Conservation (phyloP, 2,113 vertebrate species). For the Ceyx cyanopectus region DNA sequence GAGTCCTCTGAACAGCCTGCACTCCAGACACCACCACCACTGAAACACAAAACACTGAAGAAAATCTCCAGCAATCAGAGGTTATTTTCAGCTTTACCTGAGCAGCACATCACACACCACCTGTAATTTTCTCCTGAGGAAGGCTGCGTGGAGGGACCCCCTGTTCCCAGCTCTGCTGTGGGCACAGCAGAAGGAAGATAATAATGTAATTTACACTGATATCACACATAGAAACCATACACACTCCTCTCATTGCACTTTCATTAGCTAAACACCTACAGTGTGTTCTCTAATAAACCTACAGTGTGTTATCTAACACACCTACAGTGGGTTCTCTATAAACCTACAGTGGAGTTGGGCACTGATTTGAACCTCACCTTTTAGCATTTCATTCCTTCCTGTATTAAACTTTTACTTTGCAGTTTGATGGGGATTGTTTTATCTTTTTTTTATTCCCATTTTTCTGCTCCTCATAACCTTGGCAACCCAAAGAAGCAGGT, state of each 20-base stretch:
- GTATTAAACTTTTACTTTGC: neutral
- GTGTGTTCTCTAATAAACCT: neutral
- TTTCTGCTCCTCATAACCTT: neutral
- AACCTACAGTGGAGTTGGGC: neutral
- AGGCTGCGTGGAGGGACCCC: neutral
- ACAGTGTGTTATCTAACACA: neutral
- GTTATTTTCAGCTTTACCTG: conserved; percentile 1
- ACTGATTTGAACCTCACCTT: neutral
- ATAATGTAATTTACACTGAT: neutral
- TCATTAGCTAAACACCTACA: neutral
- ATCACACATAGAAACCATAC: neutral
- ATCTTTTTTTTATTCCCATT: neutral
- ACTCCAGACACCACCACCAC: neutral
- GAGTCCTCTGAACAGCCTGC: neutral
- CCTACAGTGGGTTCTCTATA: neutral
- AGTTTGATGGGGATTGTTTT: neutral
- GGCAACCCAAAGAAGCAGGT: neutral
- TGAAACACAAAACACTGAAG: neutral
- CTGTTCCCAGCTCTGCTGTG: accelerated
- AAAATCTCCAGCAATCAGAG: neutral
- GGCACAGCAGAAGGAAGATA: accelerated
- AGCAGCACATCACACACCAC: neutral
- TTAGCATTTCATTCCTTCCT: neutral
- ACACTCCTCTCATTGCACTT: neutral
- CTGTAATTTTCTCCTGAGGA: neutral